Conservation (phyloP, 1,140 invertebrate genomes). For the Sminthurinus signatus region DNA sequence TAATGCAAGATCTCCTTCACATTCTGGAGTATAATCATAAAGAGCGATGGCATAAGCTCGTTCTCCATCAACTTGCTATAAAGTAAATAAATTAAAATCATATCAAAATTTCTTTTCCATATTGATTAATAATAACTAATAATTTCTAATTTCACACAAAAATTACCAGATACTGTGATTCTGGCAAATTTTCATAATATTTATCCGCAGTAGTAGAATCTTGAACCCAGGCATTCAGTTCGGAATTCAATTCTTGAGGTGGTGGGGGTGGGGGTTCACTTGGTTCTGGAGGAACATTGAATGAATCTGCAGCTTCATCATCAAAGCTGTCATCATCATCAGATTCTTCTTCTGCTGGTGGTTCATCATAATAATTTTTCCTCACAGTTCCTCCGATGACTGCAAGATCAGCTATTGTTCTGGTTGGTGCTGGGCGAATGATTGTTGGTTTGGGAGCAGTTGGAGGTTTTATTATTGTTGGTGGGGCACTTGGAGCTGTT, state of each 20-base stretch:
- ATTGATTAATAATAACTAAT: background rate
- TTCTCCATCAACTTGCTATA: constrained; percentile 44
- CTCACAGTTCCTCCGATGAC: too few relatives aligned
- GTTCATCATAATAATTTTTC: constrained; percentile 36
- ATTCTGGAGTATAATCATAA: constrained; percentile 63
- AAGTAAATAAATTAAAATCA: constrained; percentile 12
- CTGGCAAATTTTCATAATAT: background rate
- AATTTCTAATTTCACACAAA: constrained; percentile 9
- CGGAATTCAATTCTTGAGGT: too few relatives aligned
- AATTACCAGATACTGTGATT: background rate
- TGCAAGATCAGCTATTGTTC: background rate
- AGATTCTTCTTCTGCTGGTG: constrained; percentile 11
- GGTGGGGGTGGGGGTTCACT: constrained; percentile 64
- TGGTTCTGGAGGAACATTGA: constrained; percentile 65
- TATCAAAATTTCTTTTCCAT: background rate
- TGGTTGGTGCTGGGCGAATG: constrained; percentile 1
- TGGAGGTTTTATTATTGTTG: background rate
- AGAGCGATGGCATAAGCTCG: constrained; percentile 63
- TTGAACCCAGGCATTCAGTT: constrained; percentile 41
- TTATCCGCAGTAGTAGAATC: background rate
- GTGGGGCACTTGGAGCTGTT: constrained; percentile 16
- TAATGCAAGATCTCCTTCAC: constrained; percentile 64
- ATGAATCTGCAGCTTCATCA: constrained; percentile 13
- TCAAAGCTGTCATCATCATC: constrained; percentile 17
- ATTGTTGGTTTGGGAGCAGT: constrained; percentile 24